Conservation (phyloP, 2,797 vertebrate species). For the Leucoraja ocellata region DNA sequence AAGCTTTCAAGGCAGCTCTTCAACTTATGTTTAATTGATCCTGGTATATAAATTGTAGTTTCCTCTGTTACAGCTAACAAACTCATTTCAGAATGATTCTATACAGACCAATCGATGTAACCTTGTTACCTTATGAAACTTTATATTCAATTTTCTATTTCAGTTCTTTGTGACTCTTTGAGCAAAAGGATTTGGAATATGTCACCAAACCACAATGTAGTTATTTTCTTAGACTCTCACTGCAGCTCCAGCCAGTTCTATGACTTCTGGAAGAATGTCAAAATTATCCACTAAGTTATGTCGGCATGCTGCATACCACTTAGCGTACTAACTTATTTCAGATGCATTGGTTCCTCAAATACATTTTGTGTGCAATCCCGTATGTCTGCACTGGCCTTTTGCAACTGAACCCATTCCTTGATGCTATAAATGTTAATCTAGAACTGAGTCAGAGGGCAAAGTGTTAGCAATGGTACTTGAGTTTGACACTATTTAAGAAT, state of each 20-base stretch:
- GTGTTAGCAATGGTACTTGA: not conserved
- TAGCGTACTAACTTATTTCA: not conserved
- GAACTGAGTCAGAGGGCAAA: not conserved
- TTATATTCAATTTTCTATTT: not conserved
- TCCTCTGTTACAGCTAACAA: not conserved
- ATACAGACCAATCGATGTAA: not conserved
- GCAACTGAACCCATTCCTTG: not conserved
- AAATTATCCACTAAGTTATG: not conserved
- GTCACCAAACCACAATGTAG: not conserved
- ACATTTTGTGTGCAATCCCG: not conserved
- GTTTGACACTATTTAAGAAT: not conserved
- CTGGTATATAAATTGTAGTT: not conserved
- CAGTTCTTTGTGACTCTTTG: not conserved
- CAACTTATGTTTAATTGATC: not conserved
- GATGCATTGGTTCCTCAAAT: not conserved
- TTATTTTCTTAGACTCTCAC: not conserved
- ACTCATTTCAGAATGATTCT: not conserved
- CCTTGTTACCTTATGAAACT: too few relatives aligned
- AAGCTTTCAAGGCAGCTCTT: too few relatives aligned
- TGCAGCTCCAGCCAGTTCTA: too few relatives aligned
- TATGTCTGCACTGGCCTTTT: not conserved
- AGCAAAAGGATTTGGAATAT: not conserved
- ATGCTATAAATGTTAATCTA: not conserved
- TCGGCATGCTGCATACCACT: not conserved
- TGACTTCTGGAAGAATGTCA: too few relatives aligned